These are phyloP conservation scores for Plodia interpunctella DNA, from an alignment of 1,140 invertebrate species.

Conservation along the genomic window DNA sequence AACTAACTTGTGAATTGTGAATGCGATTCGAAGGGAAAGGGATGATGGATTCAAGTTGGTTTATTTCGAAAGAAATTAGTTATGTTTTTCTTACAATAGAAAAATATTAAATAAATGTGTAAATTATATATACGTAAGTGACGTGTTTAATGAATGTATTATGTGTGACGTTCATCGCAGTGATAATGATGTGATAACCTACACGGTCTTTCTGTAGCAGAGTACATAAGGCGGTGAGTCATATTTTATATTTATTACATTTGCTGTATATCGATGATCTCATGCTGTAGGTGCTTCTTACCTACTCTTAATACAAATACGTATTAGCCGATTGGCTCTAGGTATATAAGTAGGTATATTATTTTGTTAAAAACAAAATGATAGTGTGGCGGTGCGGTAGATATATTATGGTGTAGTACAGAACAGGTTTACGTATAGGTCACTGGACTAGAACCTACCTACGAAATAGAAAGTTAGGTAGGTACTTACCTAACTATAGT, in stretches of 20 bases:
- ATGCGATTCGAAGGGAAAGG: neutral
- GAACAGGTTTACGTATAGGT: too few species aligned
- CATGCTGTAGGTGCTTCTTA: constrained; percentile 50
- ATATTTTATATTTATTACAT: constrained; percentile 75
- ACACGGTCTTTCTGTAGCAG: constrained; percentile 64
- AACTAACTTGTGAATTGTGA: too few species aligned
- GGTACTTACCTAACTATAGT: too few species aligned
- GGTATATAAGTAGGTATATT: too few species aligned
- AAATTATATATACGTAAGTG: constrained; percentile 26
- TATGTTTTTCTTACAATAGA: constrained; percentile 14
- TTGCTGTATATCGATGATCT: constrained; percentile 72
- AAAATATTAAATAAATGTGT: neutral
- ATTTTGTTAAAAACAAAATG: too few species aligned
- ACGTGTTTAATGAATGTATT: constrained; percentile 49
- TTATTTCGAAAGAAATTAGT: neutral
- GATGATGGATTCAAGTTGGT: neutral
- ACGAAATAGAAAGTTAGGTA: too few species aligned
- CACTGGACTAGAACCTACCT: too few species aligned
- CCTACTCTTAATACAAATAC: constrained; percentile 6
- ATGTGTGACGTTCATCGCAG: constrained; percentile 39
- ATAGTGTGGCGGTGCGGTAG: too few species aligned
- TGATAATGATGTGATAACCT: constrained; percentile 75
- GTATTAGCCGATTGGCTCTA: too few species aligned
- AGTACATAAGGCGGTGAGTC: constrained; percentile 71
- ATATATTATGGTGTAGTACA: too few species aligned